Conservation (phyloP, 2,113 vertebrate genomes). For the Microtus oregoni region DNA sequence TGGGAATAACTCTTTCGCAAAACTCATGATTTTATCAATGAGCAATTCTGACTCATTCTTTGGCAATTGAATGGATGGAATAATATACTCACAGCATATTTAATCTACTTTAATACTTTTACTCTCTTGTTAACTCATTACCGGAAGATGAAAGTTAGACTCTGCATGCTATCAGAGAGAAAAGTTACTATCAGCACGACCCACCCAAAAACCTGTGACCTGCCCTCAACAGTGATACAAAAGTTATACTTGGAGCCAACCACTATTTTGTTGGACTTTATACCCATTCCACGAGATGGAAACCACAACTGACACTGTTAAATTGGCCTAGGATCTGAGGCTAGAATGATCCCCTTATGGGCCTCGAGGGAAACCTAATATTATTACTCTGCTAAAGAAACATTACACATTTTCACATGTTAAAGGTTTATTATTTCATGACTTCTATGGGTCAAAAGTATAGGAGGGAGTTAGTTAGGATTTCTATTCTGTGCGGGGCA, state of each 20-base stretch:
- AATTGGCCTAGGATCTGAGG: not conserved
- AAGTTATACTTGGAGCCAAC: not conserved
- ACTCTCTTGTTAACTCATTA: too few relatives aligned
- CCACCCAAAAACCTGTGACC: not conserved
- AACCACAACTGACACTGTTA: not conserved
- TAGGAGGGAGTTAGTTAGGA: accelerated
- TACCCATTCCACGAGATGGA: not conserved
- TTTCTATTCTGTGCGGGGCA: not conserved
- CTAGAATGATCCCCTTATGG: not conserved
- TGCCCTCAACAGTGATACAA: too few relatives aligned
- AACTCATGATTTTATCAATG: not conserved
- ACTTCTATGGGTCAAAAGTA: not conserved
- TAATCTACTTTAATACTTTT: not conserved
- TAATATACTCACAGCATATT: not conserved
- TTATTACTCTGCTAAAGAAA: not conserved
- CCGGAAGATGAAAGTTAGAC: not conserved
- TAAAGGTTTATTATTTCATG: not conserved
- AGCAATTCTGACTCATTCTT: not conserved
- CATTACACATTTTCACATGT: not conserved
- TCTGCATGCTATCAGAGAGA: not conserved
- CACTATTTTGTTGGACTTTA: not conserved
- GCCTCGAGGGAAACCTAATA: not conserved
- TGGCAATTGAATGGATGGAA: not conserved
- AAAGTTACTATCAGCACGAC: not conserved
- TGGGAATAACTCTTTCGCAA: not conserved